Evolutionary conservation across 2,797 vertebrate genomes (phyloP).

Genomic region (Rhyacichthys aspro): DNA sequence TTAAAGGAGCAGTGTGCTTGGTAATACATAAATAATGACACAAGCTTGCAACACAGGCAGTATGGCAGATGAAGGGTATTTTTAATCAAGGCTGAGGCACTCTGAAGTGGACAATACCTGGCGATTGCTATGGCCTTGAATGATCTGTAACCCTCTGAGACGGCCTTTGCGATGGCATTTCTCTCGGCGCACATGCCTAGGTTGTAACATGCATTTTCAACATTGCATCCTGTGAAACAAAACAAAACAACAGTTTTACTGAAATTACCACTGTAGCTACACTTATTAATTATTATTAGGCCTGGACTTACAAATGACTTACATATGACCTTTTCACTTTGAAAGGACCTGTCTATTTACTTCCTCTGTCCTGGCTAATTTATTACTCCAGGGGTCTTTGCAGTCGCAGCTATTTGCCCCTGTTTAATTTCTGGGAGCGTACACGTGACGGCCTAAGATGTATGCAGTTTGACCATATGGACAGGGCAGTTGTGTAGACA

Average conservation of each 20-base stretch:
- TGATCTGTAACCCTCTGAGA: conserved; percentile 84
- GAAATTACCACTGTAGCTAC: no score
- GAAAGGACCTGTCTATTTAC: conserved; percentile 7
- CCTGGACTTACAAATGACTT: neutral
- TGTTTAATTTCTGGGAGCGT: conserved; percentile 4
- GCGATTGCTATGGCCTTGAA: conserved; percentile 91
- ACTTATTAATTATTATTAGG: neutral
- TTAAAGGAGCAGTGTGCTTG: no score
- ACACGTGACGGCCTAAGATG: conserved; percentile 28
- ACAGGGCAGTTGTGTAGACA: conserved; percentile 12
- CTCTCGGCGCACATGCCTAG: conserved; percentile 89
- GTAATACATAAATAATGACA: no score
- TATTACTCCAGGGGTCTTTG: conserved; percentile 37
- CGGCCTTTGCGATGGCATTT: conserved; percentile 86
- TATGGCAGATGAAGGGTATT: no score
- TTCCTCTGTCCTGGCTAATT: conserved; percentile 20
- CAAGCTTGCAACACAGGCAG: no score
- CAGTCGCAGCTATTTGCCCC: conserved; percentile 30
- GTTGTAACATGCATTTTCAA: conserved; percentile 88
- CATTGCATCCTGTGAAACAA: conserved; percentile 87
- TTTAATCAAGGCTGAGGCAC: no score
- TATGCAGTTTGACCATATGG: conserved; percentile 10
- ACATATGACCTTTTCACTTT: neutral
- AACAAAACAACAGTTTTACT: neutral
- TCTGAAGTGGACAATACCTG: conserved; percentile 72